Evolutionary conservation across 2,797 vertebrate genomes (phyloP).

Genomic region (Borostomias antarcticus): DNA sequence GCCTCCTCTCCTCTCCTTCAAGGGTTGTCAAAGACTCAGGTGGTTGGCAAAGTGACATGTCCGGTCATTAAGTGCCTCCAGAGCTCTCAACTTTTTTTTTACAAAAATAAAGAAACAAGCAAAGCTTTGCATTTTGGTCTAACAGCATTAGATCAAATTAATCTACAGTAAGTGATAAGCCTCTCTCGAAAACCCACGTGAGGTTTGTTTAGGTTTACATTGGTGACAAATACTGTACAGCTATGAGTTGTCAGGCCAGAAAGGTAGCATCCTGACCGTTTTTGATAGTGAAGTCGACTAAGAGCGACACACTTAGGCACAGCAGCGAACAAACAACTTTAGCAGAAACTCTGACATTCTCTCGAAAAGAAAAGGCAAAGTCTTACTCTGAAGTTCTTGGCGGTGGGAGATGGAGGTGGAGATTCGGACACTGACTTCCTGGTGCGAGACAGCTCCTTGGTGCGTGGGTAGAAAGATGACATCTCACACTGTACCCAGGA

Average conservation of each 20-base stretch:
- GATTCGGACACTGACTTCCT: conserved; percentile 92
- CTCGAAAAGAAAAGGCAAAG: conserved; percentile 9
- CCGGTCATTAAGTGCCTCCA: neutral
- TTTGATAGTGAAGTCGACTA: neutral
- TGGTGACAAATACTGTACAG: neutral
- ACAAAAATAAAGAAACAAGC: neutral
- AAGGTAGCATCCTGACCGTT: no score
- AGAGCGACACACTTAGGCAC: neutral
- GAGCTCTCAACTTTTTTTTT: neutral
- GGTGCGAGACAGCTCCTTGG: conserved; percentile 89
- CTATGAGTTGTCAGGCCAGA: neutral
- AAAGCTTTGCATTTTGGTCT: neutral
- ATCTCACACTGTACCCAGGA: conserved; percentile 62
- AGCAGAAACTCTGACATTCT: neutral
- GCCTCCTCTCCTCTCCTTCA: conserved; percentile 13
- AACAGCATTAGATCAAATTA: neutral
- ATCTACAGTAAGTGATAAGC: conserved; percentile 13
- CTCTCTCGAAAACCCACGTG: neutral
- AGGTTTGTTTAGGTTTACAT: conserved; percentile 23
- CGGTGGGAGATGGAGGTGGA: conserved; percentile 89
- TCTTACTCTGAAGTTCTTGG: conserved; percentile 96
- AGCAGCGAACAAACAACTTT: neutral
- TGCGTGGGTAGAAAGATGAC: conserved; percentile 89
- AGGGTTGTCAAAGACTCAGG: conserved; percentile 4
- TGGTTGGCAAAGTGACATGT: neutral